phyloP scores from a whole-genome alignment of 2,797 vertebrate species.

The Peromyscus melanophrys region DNA sequence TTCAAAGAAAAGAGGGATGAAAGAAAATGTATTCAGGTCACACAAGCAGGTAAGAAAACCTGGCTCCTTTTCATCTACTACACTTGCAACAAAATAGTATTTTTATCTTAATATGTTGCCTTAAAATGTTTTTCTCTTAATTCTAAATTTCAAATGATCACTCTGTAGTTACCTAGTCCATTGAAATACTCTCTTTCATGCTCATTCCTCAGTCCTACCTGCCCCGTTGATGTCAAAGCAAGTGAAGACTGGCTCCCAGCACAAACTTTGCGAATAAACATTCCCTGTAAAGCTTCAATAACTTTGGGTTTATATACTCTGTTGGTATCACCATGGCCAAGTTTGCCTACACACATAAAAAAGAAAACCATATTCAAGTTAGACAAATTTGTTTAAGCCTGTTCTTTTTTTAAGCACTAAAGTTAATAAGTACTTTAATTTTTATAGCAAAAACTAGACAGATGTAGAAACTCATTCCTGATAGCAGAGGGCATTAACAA shows the following conservation, averaged over 20 bases:
- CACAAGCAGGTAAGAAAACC: slow-evolving; percentile 50
- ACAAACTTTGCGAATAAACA: slow-evolving; percentile 93
- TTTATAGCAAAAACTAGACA: slow-evolving; percentile 36
- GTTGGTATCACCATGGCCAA: slow-evolving; percentile 93
- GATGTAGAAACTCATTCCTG: slow-evolving; percentile 24
- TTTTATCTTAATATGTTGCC: slow-evolving; percentile 42
- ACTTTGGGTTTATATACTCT: slow-evolving; percentile 93
- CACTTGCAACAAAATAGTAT: slow-evolving; percentile 25
- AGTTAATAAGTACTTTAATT: neutral
- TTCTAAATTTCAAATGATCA: slow-evolving; percentile 37
- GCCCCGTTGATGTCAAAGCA: slow-evolving; percentile 92
- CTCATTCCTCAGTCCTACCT: slow-evolving; percentile 86
- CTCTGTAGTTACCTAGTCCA: slow-evolving; percentile 13
- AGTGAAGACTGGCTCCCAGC: slow-evolving; percentile 93
- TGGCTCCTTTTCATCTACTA: slow-evolving; percentile 45
- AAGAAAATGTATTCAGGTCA: slow-evolving; percentile 33
- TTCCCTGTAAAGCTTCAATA: slow-evolving; percentile 93
- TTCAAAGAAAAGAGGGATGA: slow-evolving; percentile 28
- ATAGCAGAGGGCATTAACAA: slow-evolving; percentile 62
- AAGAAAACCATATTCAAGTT: slow-evolving; percentile 72
- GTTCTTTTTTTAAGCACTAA: slow-evolving; percentile 26
- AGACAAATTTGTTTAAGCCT: slow-evolving; percentile 58
- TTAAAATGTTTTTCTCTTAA: slow-evolving; percentile 58
- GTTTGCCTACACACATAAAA: slow-evolving; percentile 88
- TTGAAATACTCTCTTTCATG: slow-evolving; percentile 24